Conservation (phyloP, 2,113 vertebrate genomes). For the Petrocephalus microphthalmus region DNA sequence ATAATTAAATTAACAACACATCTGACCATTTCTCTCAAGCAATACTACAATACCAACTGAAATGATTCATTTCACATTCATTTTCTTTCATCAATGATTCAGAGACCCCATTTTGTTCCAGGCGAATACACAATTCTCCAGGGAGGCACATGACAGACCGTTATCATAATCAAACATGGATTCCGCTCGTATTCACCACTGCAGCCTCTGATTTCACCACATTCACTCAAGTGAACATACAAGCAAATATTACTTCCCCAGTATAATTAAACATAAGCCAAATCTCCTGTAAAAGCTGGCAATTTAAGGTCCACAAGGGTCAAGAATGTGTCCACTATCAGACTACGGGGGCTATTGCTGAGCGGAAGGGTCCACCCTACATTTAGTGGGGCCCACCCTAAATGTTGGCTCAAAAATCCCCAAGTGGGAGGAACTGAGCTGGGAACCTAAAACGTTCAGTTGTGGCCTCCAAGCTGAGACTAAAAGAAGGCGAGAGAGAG, state of each 20-base stretch:
- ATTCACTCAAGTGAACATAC: background rate
- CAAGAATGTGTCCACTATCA: background rate
- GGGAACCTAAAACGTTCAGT: background rate
- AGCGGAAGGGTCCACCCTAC: background rate
- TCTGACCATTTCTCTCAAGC: background rate
- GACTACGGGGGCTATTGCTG: background rate
- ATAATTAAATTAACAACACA: background rate
- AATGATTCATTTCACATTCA: background rate
- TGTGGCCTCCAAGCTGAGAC: background rate
- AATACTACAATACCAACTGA: slow-evolving; percentile 1
- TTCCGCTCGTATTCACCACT: background rate
- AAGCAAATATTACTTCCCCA: background rate
- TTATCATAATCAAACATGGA: background rate
- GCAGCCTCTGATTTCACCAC: background rate
- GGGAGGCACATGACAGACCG: background rate
- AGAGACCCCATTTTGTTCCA: background rate
- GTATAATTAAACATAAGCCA: background rate
- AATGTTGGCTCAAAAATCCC: background rate
- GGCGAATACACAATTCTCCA: background rate
- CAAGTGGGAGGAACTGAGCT: background rate
- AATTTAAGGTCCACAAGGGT: background rate
- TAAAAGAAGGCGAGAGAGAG: background rate
- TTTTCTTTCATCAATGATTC: background rate
- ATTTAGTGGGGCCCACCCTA: background rate
- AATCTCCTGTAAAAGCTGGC: background rate